Evolutionary conservation across 2,797 vertebrate genomes (phyloP).

Genomic region (Rhinogobio ventralis): DNA sequence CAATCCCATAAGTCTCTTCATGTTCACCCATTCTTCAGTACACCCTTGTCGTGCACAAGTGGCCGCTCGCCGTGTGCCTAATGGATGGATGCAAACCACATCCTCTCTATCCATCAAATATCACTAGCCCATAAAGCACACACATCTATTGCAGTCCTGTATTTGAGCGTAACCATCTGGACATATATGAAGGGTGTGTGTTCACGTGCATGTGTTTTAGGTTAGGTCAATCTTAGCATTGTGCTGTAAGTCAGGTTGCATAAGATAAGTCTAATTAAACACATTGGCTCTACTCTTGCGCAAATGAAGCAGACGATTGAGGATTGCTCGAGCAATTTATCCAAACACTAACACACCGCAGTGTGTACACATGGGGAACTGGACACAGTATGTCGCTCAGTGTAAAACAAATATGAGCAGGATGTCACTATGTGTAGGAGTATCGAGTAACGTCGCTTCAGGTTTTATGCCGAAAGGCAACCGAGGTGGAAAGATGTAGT

Average conservation of each 20-base stretch:
- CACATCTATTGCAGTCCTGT: neutral
- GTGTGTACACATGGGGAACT: neutral
- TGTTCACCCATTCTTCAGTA: slow-evolving; percentile 44
- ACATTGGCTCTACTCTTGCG: neutral
- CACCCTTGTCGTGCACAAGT: slow-evolving; percentile 34
- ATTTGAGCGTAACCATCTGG: slow-evolving; percentile 7
- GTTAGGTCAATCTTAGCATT: slow-evolving; percentile 30
- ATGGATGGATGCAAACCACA: slow-evolving; percentile 21
- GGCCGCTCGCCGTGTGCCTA: neutral
- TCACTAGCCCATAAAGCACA: neutral
- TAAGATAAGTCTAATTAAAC: neutral
- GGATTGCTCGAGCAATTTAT: slow-evolving; percentile 1
- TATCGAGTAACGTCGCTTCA: slow-evolving; percentile 27
- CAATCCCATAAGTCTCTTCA: slow-evolving; percentile 36
- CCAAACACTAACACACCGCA: slow-evolving; percentile 26
- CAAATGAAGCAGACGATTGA: neutral
- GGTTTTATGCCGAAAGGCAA: slow-evolving; percentile 59
- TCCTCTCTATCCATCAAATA: slow-evolving; percentile 20
- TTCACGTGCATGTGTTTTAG: slow-evolving; percentile 50
- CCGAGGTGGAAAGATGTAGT: slow-evolving; percentile 10
- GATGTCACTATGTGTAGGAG: slow-evolving; percentile 49
- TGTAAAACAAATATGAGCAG: slow-evolving; percentile 48
- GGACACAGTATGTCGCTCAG: slow-evolving; percentile 36
- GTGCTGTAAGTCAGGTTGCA: neutral
- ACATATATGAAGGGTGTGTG: slow-evolving; percentile 19